Evolutionary conservation across 2,888 invertebrate genomes (phyloP).

Genomic region (Piscicola geometra): DNA sequence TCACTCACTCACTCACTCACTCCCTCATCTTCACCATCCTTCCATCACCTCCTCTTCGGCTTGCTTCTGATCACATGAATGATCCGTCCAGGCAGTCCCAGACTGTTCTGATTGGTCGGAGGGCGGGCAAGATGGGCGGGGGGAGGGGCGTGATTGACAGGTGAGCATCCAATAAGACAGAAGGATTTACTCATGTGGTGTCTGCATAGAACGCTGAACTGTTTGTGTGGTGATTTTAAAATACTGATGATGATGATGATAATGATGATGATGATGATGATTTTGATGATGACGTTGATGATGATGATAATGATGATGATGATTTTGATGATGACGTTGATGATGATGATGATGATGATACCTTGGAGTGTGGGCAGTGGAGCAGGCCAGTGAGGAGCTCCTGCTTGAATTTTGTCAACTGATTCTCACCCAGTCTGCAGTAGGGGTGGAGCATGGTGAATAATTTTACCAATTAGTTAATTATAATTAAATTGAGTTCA

Average conservation of each 20-base stretch:
- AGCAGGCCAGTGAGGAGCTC: constrained; percentile 19
- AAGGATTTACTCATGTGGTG: not conserved
- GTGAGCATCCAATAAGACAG: not conserved
- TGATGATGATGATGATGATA: too few species aligned
- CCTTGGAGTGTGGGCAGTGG: constrained; percentile 29
- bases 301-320: too few species aligned
- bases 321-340: too few species aligned
- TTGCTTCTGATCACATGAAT: constrained; percentile 44
- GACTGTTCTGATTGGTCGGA: not conserved
- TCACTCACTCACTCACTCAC: too few species aligned
- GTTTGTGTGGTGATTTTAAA: not conserved
- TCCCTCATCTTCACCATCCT: too few species aligned
- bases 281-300: too few species aligned
- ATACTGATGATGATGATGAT: too few species aligned
- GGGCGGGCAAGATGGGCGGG: not conserved
- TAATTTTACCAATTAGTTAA: too few species aligned
- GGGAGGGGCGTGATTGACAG: not conserved
- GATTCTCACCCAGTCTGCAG: constrained; percentile 25
- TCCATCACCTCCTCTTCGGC: constrained; percentile 43
- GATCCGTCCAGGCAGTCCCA: constrained; percentile 30
- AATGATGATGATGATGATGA: too few species aligned
- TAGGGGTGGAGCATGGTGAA: not conserved
- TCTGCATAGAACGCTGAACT: constrained; percentile 28
- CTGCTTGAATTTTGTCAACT: constrained; percentile 26
- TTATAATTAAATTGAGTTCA: too few species aligned